Conservation (phyloP, 2,797 vertebrate genomes). For the Nothura maculosa region DNA sequence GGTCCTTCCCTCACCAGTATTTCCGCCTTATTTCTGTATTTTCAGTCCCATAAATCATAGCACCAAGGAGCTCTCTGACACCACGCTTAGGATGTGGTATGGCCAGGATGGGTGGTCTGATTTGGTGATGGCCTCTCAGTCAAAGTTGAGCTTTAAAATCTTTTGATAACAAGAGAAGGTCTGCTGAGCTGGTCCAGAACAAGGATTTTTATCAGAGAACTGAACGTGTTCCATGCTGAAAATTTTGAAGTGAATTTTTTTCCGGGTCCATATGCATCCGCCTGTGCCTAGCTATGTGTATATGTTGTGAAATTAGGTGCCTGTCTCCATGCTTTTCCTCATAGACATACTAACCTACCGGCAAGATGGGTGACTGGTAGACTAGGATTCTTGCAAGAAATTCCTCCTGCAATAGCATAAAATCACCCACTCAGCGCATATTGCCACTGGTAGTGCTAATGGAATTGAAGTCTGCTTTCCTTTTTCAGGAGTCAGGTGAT, state of each 20-base stretch:
- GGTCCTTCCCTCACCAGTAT: neutral
- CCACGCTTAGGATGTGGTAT: neutral
- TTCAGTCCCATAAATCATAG: neutral
- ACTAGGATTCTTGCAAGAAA: neutral
- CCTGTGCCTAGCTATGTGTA: fast-evolving
- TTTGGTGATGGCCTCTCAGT: neutral
- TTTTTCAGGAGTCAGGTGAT: neutral
- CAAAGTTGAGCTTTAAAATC: neutral
- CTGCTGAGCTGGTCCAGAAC: neutral
- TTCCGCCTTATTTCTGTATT: neutral
- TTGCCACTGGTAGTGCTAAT: neutral
- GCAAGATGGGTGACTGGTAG: neutral
- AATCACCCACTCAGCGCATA: neutral
- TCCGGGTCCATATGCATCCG: neutral
- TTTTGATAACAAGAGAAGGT: neutral
- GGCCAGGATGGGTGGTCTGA: neutral
- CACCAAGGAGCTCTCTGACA: neutral
- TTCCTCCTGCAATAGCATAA: neutral
- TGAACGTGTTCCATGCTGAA: neutral
- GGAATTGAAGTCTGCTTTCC: neutral
- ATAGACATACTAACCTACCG: neutral
- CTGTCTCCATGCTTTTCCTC: neutral
- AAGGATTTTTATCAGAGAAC: neutral
- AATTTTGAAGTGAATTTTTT: neutral
- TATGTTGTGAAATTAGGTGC: neutral